phyloP scores from a whole-genome alignment of 2,888 invertebrate genomes.

The Muschampia plurimacula region DNA sequence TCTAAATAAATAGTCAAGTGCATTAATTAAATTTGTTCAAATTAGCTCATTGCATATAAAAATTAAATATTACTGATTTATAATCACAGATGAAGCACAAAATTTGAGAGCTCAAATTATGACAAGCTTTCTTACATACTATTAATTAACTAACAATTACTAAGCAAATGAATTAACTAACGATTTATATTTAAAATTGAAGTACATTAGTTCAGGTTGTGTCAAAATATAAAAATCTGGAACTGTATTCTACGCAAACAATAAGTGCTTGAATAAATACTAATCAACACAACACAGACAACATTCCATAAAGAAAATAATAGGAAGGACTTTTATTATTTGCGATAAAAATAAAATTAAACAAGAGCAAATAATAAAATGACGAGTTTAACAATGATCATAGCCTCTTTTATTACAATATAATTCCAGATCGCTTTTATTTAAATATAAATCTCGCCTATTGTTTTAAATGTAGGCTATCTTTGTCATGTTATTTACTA shows the following conservation, averaged over 20 bases:
- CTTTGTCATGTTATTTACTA: slow-evolving; percentile 37
- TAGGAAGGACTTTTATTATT: slow-evolving; percentile 33
- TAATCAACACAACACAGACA: slow-evolving; percentile 31
- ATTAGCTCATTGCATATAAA: slow-evolving; percentile 69
- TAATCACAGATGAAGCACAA: slow-evolving; percentile 79
- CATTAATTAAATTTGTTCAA: slow-evolving; percentile 78
- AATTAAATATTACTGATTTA: slow-evolving; percentile 69
- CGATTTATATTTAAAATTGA: slow-evolving; percentile 33
- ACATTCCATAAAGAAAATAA: slow-evolving; percentile 33
- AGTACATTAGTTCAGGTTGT: slow-evolving; percentile 33
- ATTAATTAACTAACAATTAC: slow-evolving; percentile 38
- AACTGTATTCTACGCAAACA: slow-evolving; percentile 16
- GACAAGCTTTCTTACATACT: slow-evolving; percentile 35
- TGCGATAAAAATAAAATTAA: slow-evolving; percentile 24
- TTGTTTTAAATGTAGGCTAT: slow-evolving; percentile 30
- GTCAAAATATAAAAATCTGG: slow-evolving; percentile 26
- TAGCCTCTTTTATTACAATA: slow-evolving; percentile 33
- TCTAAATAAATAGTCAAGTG: slow-evolving; percentile 82
- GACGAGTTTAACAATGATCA: slow-evolving; percentile 31
- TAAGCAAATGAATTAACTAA: slow-evolving; percentile 37
- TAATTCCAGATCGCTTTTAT: slow-evolving; percentile 27
- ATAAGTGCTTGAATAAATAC: slow-evolving; percentile 28
- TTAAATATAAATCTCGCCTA: slow-evolving; percentile 10
- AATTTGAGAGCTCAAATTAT: slow-evolving; percentile 72
- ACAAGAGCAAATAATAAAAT: slow-evolving; percentile 34